Evolutionary conservation across 1,140 invertebrate species (phyloP).

Genomic region (Cotesia vestalis): DNA sequence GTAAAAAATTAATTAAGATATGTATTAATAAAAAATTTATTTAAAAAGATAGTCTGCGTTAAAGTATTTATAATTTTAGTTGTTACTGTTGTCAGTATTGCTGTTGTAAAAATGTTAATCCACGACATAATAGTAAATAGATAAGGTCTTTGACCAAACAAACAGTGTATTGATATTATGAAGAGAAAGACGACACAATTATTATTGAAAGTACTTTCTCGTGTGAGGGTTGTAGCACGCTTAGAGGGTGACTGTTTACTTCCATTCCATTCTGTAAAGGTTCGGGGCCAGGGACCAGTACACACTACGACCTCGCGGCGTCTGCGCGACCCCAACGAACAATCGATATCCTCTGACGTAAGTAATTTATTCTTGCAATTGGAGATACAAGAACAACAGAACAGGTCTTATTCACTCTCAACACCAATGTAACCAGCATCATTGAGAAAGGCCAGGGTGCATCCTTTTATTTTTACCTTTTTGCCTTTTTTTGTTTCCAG

Average conservation of each 20-base stretch:
- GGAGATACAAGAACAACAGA: slow-evolving; percentile 23
- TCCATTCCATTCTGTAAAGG: slow-evolving; percentile 27
- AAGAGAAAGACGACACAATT: slow-evolving; percentile 12
- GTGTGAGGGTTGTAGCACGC: slow-evolving; percentile 23
- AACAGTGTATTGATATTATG: neutral
- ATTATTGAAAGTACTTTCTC: neutral
- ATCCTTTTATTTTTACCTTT: slow-evolving; percentile 26
- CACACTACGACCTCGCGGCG: slow-evolving; percentile 35
- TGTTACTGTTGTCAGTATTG: too few species aligned
- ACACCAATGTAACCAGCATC: slow-evolving; percentile 25
- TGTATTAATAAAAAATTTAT: too few species aligned
- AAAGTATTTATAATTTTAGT: too few species aligned
- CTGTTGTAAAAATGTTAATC: slow-evolving; percentile 10
- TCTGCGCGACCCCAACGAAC: slow-evolving; percentile 47
- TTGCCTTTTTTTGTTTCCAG: slow-evolving; percentile 42
- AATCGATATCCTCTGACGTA: slow-evolving; percentile 59
- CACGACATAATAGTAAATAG: neutral
- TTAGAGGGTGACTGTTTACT: slow-evolving; percentile 50
- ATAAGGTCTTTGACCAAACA: slow-evolving; percentile 19
- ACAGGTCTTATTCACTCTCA: slow-evolving; percentile 23
- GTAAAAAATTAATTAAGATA: too few species aligned
- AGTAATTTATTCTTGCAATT: slow-evolving; percentile 19
- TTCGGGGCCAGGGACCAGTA: slow-evolving; percentile 34
- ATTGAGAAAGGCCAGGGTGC: slow-evolving; percentile 56
- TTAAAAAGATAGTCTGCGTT: too few species aligned